A percentile compares a stretch with the other conserved stretches of the same genome.
These are phyloP conservation scores for Samia ricini DNA, from an alignment of 1,140 invertebrate species.

Conservation along the genomic window DNA sequence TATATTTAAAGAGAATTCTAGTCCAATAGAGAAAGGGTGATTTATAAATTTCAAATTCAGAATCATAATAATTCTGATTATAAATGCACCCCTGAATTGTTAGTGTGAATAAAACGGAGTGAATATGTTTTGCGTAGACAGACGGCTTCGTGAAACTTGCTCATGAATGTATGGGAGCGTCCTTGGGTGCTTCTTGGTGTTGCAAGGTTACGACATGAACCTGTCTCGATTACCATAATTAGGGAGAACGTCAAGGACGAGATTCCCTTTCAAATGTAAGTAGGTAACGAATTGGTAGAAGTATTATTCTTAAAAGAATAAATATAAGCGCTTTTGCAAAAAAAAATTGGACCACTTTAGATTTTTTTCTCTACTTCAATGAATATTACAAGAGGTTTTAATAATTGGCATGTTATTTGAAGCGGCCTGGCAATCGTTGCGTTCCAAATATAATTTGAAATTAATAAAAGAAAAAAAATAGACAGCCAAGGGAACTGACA, in stretches of 20 bases:
- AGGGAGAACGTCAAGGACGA: not conserved
- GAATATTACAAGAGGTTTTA: too few species aligned
- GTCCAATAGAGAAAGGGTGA: not conserved
- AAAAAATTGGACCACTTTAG: too few species aligned
- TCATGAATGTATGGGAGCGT: slow-evolving; percentile 8
- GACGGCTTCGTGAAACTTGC: not conserved
- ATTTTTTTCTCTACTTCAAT: too few species aligned
- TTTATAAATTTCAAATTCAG: not conserved
- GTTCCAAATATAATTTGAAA: too few species aligned
- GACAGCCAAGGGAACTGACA: too few species aligned
- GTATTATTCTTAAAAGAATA: too few species aligned
- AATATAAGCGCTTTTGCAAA: too few species aligned
- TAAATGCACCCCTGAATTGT: not conserved
- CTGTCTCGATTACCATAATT: not conserved
- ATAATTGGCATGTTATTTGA: too few species aligned
- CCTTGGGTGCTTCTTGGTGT: slow-evolving; percentile 2
- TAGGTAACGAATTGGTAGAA: too few species aligned
- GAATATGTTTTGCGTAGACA: not conserved
- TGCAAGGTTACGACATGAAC: not conserved
- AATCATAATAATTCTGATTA: not conserved
- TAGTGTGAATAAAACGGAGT: not conserved
- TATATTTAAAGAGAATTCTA: slow-evolving; percentile 12
- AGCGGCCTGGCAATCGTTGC: too few species aligned
- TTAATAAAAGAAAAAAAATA: too few species aligned
- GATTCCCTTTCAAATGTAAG: too few species aligned